Evolutionary conservation across 2,113 vertebrate species (phyloP).

Genomic region (Laticauda laticaudata): DNA sequence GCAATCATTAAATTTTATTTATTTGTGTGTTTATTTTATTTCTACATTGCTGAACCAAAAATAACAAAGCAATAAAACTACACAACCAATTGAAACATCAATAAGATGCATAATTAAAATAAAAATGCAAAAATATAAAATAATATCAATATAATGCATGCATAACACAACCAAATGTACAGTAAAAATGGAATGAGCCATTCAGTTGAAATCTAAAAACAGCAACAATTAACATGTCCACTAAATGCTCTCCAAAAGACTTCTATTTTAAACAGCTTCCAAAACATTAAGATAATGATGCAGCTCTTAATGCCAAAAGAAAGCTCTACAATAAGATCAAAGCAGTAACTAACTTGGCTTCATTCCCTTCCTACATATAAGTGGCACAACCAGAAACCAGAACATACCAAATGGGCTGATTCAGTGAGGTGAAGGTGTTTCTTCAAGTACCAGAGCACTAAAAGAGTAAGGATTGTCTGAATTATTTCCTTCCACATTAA

Average conservation of each 20-base stretch:
- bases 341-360: neutral
- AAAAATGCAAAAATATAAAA: neutral
- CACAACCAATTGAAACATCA: neutral
- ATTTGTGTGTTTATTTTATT: neutral
- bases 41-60: neutral
- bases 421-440: neutral
- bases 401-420: neutral
- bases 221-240: neutral
- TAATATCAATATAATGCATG: neutral
- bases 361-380: neutral
- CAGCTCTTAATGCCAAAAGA: neutral
- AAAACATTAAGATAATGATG: neutral
- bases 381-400: neutral
- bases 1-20: neutral
- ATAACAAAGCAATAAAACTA: neutral
- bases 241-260: neutral
- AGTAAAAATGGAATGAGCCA: neutral
- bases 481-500: neutral
- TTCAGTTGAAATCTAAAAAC: neutral
- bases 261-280: neutral
- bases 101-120: neutral
- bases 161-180: neutral
- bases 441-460: neutral
- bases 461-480: neutral
- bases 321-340: neutral